A percentile compares a stretch with the other conserved stretches of the same genome.
Evolutionary conservation across 1,140 invertebrate genomes (phyloP).

Genomic region (Bombus sylvicola): DNA sequence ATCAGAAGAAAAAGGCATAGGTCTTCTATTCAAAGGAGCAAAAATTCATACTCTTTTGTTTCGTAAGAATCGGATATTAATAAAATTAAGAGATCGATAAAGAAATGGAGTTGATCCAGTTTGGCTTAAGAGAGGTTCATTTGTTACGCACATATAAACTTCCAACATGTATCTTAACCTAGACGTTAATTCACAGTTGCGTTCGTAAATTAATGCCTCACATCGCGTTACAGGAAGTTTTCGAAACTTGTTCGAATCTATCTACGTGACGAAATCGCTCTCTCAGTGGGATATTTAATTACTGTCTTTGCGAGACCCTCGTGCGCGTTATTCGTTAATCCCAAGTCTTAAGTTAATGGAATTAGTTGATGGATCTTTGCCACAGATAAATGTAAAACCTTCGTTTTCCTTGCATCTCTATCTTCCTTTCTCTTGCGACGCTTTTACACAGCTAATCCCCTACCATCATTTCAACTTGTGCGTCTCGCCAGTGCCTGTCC

Average conservation of each 20-base stretch:
- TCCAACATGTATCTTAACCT: background rate
- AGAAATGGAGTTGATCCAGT: too few species aligned
- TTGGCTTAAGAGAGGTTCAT: too few species aligned
- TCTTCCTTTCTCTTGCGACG: background rate
- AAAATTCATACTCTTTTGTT: too few species aligned
- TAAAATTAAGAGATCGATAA: too few species aligned
- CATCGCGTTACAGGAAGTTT: background rate
- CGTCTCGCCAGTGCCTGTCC: constrained; percentile 3
- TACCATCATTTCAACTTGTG: constrained; percentile 11
- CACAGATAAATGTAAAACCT: constrained; percentile 55
- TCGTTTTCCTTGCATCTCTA: constrained; percentile 29
- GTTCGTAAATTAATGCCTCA: background rate
- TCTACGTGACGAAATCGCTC: background rate
- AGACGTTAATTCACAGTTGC: background rate
- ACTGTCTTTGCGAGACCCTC: constrained; percentile 39
- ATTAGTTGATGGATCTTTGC: constrained; percentile 60
- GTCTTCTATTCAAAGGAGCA: too few species aligned
- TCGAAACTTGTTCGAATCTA: background rate
- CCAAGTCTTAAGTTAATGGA: constrained; percentile 59
- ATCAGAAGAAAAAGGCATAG: too few species aligned
- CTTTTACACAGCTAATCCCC: constrained; percentile 15
- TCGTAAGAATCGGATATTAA: too few species aligned
- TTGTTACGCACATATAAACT: background rate
- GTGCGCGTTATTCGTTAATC: constrained; percentile 54
- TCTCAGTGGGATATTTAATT: constrained; percentile 42